phyloP scores from a whole-genome alignment of 2,797 vertebrate species.

The Arrhamphus sclerolepis region DNA sequence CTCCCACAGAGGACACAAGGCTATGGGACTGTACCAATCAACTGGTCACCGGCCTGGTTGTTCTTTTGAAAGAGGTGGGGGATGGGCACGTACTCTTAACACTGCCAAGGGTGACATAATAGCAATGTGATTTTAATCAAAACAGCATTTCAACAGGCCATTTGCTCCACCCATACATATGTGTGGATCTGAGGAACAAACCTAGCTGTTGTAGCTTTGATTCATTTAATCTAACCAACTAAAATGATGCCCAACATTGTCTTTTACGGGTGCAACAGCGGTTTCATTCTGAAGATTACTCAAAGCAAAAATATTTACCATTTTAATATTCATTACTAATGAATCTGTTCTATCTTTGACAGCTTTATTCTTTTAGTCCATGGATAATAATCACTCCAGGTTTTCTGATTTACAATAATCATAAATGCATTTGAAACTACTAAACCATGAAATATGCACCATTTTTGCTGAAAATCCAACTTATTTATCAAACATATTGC shows the following conservation, averaged over 20 bases:
- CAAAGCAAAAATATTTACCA: conserved; percentile 9
- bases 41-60: conserved; percentile 36
- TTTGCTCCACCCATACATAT: conserved; percentile 63
- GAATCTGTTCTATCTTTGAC: background rate
- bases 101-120: conserved; percentile 81
- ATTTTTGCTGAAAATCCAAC: too few species aligned
- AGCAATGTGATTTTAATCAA: conserved; percentile 82
- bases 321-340: conserved; percentile 15
- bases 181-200: conserved; percentile 45
- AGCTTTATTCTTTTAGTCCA: background rate
- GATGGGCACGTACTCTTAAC: conserved; percentile 55
- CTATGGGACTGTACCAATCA: conserved; percentile 41
- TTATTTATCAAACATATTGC: too few species aligned
- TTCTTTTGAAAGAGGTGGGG: conserved; percentile 62
- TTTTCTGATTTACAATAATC: background rate
- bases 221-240: conserved; percentile 9
- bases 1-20: conserved; percentile 52
- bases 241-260: background rate
- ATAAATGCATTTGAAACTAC: too few species aligned
- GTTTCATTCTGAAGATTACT: conserved; percentile 8
- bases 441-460: too few species aligned
- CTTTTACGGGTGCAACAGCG: conserved; percentile 9
- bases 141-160: conserved; percentile 72
- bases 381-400: background rate
- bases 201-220: conserved; percentile 24